Conservation (phyloP, 2,888 invertebrate genomes). For the Drosophila planitibia region DNA sequence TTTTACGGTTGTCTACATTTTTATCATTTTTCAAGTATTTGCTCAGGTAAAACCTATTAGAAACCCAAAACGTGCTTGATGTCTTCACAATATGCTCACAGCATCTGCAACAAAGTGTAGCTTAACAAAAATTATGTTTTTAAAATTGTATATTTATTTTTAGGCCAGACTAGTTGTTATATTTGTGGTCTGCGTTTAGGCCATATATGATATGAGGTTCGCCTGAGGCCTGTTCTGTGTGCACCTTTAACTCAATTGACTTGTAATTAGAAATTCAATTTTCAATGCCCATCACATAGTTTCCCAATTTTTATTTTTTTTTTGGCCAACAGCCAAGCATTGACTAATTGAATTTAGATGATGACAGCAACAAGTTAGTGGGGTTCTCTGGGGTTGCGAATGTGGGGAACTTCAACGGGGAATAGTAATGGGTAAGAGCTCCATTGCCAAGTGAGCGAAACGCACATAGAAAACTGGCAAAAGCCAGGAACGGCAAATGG, state of each 20-base stretch:
- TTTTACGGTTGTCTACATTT: neutral
- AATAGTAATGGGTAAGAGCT: neutral
- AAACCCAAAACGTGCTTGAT: neutral
- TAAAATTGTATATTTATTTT: neutral
- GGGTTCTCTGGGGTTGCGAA: neutral
- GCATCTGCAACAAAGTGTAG: neutral
- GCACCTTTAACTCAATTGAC: slow-evolving; percentile 15
- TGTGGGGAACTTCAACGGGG: neutral
- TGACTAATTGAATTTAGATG: slow-evolving; percentile 19
- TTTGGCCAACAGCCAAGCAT: neutral
- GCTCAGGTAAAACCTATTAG: neutral
- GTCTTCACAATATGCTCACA: neutral
- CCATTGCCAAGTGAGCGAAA: slow-evolving; percentile 32
- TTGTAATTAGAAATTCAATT: slow-evolving; percentile 55
- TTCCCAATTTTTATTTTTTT: slow-evolving; percentile 57
- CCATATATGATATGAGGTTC: neutral
- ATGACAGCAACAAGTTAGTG: slow-evolving; percentile 24
- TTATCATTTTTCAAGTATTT: neutral
- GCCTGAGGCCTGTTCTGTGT: neutral
- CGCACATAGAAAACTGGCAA: slow-evolving; percentile 42
- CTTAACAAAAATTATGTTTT: neutral
- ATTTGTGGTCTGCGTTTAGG: neutral
- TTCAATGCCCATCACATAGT: slow-evolving; percentile 25
- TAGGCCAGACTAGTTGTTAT: neutral
- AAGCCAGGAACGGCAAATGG: slow-evolving; percentile 28